Percentiles rank a stretch among this genome's conserved stretches.
These are phyloP conservation scores for Pharmacophagus antenor DNA, from an alignment of 2,888 invertebrate species.

Conservation along the genomic window DNA sequence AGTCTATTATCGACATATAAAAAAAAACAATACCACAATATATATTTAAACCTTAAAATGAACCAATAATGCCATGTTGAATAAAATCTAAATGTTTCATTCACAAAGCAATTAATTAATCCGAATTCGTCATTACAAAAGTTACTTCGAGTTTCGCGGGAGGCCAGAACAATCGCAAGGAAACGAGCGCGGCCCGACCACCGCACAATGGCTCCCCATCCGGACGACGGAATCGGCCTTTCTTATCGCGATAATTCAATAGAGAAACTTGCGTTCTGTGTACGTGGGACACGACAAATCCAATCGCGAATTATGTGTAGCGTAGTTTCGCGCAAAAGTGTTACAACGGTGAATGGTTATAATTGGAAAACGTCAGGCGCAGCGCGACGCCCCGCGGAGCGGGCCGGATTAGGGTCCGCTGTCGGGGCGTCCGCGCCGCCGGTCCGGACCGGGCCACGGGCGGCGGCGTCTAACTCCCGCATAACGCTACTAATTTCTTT, in stretches of 20 bases:
- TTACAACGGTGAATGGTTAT: conserved; percentile 70
- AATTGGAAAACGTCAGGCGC: conserved; percentile 71
- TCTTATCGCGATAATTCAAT: conserved; percentile 43
- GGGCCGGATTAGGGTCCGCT: conserved; percentile 66
- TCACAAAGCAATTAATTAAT: too few relatives aligned
- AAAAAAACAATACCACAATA: too few relatives aligned
- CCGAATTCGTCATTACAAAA: conserved; percentile 23
- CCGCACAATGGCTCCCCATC: conserved; percentile 26
- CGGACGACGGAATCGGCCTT: conserved; percentile 6
- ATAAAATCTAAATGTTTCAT: conserved; percentile 11
- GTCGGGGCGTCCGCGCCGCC: conserved; percentile 57
- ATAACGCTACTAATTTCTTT: background rate
- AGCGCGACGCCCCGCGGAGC: conserved; percentile 69
- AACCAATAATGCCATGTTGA: too few relatives aligned
- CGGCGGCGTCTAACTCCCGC: conserved; percentile 29
- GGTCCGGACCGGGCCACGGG: conserved; percentile 34
- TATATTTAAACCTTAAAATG: too few relatives aligned
- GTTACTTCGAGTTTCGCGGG: conserved; percentile 13
- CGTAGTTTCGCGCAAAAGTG: conserved; percentile 61
- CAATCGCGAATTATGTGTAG: conserved; percentile 47
- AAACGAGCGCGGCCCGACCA: conserved; percentile 28
- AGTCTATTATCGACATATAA: too few relatives aligned
- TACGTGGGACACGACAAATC: conserved; percentile 45
- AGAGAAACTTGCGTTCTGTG: conserved; percentile 41
- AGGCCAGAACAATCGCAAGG: conserved; percentile 30